Conservation (phyloP, 2,113 vertebrate species). For the Mormyrus iriodes region DNA sequence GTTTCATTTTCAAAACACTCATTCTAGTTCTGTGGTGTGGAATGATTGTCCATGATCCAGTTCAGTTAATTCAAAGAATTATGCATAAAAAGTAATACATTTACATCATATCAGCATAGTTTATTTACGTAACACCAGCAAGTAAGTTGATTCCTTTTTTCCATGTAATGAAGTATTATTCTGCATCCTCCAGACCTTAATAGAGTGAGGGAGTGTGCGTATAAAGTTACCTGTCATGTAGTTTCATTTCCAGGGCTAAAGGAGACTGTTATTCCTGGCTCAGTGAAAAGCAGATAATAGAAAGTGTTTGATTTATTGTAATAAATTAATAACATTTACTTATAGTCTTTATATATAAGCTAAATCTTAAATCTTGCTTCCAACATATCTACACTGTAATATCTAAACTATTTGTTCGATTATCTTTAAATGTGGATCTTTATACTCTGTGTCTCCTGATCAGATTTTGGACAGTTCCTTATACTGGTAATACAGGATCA, state of each 20-base stretch:
- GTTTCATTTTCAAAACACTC: neutral
- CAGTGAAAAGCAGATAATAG: neutral
- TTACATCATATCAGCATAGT: neutral
- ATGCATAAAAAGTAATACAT: neutral
- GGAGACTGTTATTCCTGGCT: neutral
- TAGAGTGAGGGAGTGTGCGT: neutral
- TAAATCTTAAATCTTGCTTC: neutral
- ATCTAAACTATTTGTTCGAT: neutral
- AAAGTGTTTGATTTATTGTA: neutral
- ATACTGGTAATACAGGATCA: neutral
- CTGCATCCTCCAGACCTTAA: neutral
- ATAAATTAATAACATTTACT: neutral
- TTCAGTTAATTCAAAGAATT: neutral
- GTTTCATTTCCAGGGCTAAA: neutral
- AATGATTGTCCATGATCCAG: neutral
- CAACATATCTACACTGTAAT: neutral
- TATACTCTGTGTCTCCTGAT: neutral
- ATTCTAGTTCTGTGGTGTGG: neutral
- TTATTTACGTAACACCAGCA: neutral
- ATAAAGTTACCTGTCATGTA: neutral
- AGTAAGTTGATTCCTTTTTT: neutral
- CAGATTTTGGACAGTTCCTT: neutral
- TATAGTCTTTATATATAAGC: neutral
- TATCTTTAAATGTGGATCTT: neutral
- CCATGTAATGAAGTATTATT: neutral